A percentile compares a stretch with the other conserved stretches of the same genome.
Evolutionary conservation across 23 tunicate species (phyloP).

Genomic region (Styela clava): DNA sequence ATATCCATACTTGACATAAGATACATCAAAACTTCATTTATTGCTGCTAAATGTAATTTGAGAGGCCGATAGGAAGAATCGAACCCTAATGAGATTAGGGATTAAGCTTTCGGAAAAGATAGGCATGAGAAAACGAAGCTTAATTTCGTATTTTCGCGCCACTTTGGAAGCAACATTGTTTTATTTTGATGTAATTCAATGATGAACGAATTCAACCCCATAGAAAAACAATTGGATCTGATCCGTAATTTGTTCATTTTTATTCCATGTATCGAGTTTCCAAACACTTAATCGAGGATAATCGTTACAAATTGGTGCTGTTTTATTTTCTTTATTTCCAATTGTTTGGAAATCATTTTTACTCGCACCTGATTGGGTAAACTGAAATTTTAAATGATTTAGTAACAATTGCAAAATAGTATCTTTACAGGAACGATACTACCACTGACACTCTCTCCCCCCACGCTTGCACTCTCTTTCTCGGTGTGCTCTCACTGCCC

Average conservation of each 20-base stretch:
- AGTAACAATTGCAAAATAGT: too few species aligned
- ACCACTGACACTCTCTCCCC: too few species aligned
- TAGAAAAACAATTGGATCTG: not conserved
- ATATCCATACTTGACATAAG: not conserved
- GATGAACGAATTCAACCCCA: not conserved
- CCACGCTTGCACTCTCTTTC: too few species aligned
- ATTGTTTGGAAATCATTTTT: too few species aligned
- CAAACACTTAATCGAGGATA: not conserved
- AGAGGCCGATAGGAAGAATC: conserved; percentile 10
- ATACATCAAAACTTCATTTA: not conserved
- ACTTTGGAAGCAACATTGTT: not conserved
- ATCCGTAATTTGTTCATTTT: not conserved
- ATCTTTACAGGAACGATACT: too few species aligned
- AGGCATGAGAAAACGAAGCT: conserved; percentile 8
- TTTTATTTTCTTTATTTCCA: too few species aligned
- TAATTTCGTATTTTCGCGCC: not conserved
- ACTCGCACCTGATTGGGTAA: too few species aligned
- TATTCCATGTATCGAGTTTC: not conserved
- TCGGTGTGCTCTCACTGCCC: too few species aligned
- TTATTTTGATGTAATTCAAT: not conserved
- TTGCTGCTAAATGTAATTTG: conserved; percentile 11
- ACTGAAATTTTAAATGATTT: too few species aligned
- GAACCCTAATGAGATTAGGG: conserved; percentile 19
- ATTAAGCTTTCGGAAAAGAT: conserved; percentile 12
- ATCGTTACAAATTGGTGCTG: not conserved